Base-by-base conservation (phyloP, 2,888 invertebrate genomes). In the Dichetophora obliterata region DNA sequence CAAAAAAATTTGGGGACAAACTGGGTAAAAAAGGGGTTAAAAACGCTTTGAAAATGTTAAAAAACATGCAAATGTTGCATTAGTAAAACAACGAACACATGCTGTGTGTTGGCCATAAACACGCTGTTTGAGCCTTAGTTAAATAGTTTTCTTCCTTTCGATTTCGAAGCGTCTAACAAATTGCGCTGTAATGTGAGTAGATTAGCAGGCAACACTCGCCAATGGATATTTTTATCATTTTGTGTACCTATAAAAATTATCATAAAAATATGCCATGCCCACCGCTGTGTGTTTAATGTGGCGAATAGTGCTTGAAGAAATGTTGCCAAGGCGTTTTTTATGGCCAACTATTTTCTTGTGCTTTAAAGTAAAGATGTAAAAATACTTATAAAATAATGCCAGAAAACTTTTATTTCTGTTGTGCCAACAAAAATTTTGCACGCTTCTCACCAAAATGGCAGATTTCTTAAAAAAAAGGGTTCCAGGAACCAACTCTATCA, bases 371-470 rank as follows among this genome's bases (percentile, higher is more conserved):
- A 22, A 59, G 19, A 54, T 54, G 54, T 22, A n/a, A 14, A 14
- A 3, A 24, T n/a, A 11, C 6, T 22, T 37, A 24, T 6, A 59
- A 14, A 59, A 71, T 8, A 59, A 37, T n/a, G 22, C n/a, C 34
- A 43, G 31, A 31, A 1, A 52, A 57, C 31, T 52, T 19, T 27
- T 59, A 83, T 81, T 81, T 82, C 80, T 82, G 85, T 85, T 80
- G 78, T 85, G 80, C 81, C 84, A 85, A 84, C 85, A 85, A 72
- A 78, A 83, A 81, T 85, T 85, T 83, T 80, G 82, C 79, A 83
- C 80, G 63, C 77, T 75, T 77, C 31, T 48, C 22, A 74, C 77
- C 5, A 75, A 78, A 43, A 59, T 31, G 31, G 31, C 31, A 31
- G n/a, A 14, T 24, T 48, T 43, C 34, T 9, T 2, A 14, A 5